Evolutionary conservation across 2,113 vertebrate species (phyloP).

Genomic region (Sinocyclocheilus rhinocerous): DNA sequence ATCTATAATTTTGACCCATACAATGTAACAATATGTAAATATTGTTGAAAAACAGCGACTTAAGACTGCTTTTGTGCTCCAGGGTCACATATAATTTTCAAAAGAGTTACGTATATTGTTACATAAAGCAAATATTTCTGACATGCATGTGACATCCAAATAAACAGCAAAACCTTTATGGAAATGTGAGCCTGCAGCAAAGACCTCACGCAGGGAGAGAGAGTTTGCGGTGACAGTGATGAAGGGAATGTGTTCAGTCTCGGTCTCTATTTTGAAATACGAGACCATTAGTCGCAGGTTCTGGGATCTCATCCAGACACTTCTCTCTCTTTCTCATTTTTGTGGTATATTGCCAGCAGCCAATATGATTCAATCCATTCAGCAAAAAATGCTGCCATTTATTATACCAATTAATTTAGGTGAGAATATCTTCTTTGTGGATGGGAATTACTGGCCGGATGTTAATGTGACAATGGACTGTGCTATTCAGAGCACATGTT

Average conservation of each 20-base stretch:
- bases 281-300: slow-evolving; percentile 5
- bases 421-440: neutral
- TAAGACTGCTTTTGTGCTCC: no score
- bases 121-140: neutral
- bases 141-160: neutral
- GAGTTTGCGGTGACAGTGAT: neutral
- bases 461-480: neutral
- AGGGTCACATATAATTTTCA: no score
- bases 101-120: neutral
- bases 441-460: neutral
- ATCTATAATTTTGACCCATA: no score
- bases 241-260: neutral
- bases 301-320: slow-evolving; percentile 29
- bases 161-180: neutral
- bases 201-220: neutral
- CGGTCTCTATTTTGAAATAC: slow-evolving; percentile 8
- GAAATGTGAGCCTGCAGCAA: neutral
- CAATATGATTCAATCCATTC: neutral
- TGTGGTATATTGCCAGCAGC: neutral
- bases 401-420: neutral
- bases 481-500: neutral
- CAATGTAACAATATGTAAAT: no score
- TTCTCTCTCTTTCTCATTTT: neutral
- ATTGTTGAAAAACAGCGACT: no score
- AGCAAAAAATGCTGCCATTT: neutral